Percentiles rank a stretch among this genome's conserved stretches.
Evolutionary conservation across 2,797 vertebrate species (phyloP).

Genomic region (Mormyrus hasselquistii): DNA sequence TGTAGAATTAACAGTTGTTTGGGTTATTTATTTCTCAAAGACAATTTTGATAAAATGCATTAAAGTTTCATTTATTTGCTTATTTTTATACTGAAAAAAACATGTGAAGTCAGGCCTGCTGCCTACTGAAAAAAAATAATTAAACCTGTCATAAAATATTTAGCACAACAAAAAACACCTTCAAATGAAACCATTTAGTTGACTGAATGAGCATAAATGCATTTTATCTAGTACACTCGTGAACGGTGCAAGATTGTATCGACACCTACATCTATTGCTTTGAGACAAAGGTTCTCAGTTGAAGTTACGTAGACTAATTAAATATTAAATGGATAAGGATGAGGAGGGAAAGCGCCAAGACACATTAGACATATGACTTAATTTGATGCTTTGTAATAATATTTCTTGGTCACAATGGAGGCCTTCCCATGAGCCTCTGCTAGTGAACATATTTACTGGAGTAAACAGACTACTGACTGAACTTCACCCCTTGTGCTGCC

Average conservation of each 20-base stretch:
- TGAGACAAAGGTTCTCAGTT: conserved; percentile 7
- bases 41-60: background rate
- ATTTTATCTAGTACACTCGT: background rate
- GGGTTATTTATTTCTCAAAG: background rate
- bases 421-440: background rate
- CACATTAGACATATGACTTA: background rate
- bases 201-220: background rate
- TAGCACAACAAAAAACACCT: background rate
- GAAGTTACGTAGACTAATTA: conserved; percentile 23
- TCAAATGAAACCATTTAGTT: background rate
- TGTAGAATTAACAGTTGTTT: background rate
- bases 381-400: background rate
- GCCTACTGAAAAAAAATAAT: background rate
- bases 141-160: background rate
- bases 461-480: background rate
- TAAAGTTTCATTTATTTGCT: background rate
- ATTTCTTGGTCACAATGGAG: background rate
- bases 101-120: background rate
- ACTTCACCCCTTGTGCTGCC: background rate
- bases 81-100: background rate
- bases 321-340: conserved; percentile 12
- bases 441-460: background rate
- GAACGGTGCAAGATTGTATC: background rate
- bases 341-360: background rate
- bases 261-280: conserved; percentile 2